Base-by-base conservation (phyloP, 2,113 vertebrate genomes). In the Alligator mississippiensis region DNA sequence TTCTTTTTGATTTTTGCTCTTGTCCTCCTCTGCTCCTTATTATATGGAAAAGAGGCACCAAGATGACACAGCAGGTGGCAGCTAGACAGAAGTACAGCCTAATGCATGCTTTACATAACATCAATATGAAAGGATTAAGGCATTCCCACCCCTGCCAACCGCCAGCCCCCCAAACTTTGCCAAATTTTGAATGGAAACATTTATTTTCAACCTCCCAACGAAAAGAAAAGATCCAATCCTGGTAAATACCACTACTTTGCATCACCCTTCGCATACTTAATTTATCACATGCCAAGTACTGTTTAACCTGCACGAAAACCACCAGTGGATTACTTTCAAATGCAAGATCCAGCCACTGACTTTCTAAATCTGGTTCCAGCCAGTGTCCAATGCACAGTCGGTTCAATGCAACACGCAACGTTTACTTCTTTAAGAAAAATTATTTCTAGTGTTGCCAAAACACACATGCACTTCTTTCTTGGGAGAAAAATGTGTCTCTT, bases 401-500 rank as follows among this genome's bases (percentile, higher is more conserved):
- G 77, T 89, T 84, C 90, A 28, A 77, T 80, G 88, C 85, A 97
- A 94, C 60, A 96, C 87, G 96, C 93, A 97, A 95, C 96, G 94
- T 96, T 95, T 82, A 95, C 68, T 60, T 93, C 96, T 77, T 87
- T 7, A 0, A 93, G 92, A 92, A 95, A 95, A 93, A 24, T 10
- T 47, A 94, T 92, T 89, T 94, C 96, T 84, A 91, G 77, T 74
- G 90, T 93, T 97, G 97, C 97, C 97, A 97, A 97, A 97, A 96
- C 95, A 97, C 93, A 97, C 96, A 95, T 94, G 97, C 92, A 97
- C 96, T 98, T 97, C 97, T 97, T 98, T 98, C 97, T 97, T 85
- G 93, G 96, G 97, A 97, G 97, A 98, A 96, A 96, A 98, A 97
- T 97, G 96, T 97, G 96, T 97, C 97, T 98, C 92, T 97, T 98